Evolutionary conservation across 2,797 vertebrate species (phyloP).

Genomic region (Melanotaenia maccullochi): DNA sequence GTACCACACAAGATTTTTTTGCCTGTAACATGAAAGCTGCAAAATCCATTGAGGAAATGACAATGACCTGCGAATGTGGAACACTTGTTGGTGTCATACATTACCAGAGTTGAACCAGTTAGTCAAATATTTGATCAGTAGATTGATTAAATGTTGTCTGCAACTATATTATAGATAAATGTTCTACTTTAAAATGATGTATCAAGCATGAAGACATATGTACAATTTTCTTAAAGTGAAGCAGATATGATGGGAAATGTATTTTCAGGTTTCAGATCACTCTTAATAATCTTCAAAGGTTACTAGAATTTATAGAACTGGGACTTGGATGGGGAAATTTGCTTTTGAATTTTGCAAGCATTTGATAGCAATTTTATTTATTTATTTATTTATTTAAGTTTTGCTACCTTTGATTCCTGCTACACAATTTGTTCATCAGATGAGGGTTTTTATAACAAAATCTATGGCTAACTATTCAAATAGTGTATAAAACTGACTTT

Average conservation of each 20-base stretch:
- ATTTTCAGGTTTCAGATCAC: not conserved
- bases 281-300: not conserved
- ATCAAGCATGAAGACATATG: not conserved
- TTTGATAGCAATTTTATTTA: not conserved
- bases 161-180: not conserved
- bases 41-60: conserved; percentile 48
- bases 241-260: too few relatives aligned
- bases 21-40: conserved; percentile 55
- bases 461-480: not conserved
- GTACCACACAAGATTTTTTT: conserved; percentile 35
- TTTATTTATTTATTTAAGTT: not conserved
- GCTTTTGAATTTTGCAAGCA: not conserved
- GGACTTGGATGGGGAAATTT: not conserved
- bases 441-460: too few relatives aligned
- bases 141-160: not conserved
- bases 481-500: not conserved
- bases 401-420: not conserved
- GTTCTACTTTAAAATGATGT: not conserved
- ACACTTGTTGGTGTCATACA: not conserved
- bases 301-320: not conserved
- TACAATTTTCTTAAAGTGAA: too few relatives aligned
- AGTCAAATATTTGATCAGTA: not conserved
- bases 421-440: too few relatives aligned
- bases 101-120: not conserved
- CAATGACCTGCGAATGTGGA: conserved; percentile 14